A percentile compares a stretch with the other conserved stretches of the same genome.
These are phyloP conservation scores for Pseudopipra pipra DNA, from an alignment of 2,113 vertebrate species.

Conservation along the genomic window DNA sequence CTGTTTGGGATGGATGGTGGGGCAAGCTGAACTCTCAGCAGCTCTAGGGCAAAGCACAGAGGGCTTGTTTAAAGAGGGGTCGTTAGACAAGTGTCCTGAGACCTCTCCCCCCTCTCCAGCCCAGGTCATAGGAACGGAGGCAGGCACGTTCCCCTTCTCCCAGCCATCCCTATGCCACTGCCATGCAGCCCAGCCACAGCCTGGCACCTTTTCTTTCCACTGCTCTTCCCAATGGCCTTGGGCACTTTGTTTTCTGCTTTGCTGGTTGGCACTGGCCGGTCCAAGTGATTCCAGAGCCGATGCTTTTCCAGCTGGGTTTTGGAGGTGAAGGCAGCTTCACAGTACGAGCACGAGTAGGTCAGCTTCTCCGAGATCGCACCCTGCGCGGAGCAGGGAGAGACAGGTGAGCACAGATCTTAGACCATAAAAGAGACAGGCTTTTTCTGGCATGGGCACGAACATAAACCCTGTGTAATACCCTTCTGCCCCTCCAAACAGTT, in stretches of 20 bases:
- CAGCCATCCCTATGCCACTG: neutral
- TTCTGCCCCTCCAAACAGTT: neutral
- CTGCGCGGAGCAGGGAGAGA: conserved; percentile 63
- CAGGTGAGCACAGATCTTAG: neutral
- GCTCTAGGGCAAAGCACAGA: conserved; percentile 78
- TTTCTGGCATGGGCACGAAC: neutral
- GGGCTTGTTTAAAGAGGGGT: conserved; percentile 57
- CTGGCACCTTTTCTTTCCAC: conserved; percentile 89
- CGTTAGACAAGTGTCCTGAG: conserved; percentile 13
- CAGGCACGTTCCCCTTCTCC: neutral
- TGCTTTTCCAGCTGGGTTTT: conserved; percentile 96
- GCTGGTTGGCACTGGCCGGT: conserved; percentile 72
- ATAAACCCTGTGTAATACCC: rapidly evolving
- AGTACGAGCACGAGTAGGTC: conserved; percentile 88
- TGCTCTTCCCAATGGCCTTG: conserved; percentile 78
- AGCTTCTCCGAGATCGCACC: conserved; percentile 84
- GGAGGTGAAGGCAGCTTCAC: conserved; percentile 92
- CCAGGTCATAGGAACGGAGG: neutral
- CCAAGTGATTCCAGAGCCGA: conserved; percentile 92
- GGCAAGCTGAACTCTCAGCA: conserved; percentile 81
- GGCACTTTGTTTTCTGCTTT: conserved; percentile 77
- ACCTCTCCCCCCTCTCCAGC: neutral
- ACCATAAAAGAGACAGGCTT: neutral
- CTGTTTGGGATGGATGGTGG: conserved; percentile 88
- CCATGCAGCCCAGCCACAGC: neutral